Conservation (phyloP, 1,140 invertebrate species). For the Dinoponera quadriceps region DNA sequence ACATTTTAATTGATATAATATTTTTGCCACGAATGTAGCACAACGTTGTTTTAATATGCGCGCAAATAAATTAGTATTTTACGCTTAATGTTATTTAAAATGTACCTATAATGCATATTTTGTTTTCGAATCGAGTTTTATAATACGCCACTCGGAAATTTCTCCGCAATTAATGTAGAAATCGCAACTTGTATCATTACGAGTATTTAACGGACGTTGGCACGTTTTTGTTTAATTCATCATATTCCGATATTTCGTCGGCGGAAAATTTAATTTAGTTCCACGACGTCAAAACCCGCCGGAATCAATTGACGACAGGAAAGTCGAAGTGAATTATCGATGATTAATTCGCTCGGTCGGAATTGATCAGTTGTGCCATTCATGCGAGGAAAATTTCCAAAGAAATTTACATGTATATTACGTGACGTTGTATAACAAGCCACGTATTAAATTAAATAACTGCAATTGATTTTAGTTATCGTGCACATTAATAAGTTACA, state of each 20-base stretch:
- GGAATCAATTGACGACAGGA: constrained; percentile 28
- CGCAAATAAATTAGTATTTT: too few species aligned
- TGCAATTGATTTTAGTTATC: background rate
- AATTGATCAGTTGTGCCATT: constrained; percentile 6
- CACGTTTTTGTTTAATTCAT: constrained; percentile 43
- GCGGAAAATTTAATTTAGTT: constrained; percentile 50
- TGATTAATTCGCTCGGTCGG: constrained; percentile 17
- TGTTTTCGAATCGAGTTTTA: background rate
- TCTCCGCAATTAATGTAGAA: background rate
- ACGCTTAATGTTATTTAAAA: constrained; percentile 1
- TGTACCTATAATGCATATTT: background rate
- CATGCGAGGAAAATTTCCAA: constrained; percentile 1
- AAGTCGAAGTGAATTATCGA: constrained; percentile 39
- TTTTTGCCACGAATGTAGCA: too few species aligned
- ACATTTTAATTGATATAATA: too few species aligned
- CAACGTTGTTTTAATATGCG: too few species aligned
- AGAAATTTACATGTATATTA: background rate
- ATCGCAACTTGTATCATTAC: background rate
- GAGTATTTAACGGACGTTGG: constrained; percentile 38
- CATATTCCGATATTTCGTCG: constrained; percentile 26
- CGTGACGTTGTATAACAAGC: background rate
- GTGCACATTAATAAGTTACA: background rate
- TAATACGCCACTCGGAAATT: constrained; percentile 2
- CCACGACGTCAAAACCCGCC: constrained; percentile 23
- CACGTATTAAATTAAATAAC: constrained; percentile 9